Evolutionary conservation across 2,888 invertebrate species (phyloP), one percentile per base, ranked within the genome.

Genomic region (Drosophila anomalata): DNA sequence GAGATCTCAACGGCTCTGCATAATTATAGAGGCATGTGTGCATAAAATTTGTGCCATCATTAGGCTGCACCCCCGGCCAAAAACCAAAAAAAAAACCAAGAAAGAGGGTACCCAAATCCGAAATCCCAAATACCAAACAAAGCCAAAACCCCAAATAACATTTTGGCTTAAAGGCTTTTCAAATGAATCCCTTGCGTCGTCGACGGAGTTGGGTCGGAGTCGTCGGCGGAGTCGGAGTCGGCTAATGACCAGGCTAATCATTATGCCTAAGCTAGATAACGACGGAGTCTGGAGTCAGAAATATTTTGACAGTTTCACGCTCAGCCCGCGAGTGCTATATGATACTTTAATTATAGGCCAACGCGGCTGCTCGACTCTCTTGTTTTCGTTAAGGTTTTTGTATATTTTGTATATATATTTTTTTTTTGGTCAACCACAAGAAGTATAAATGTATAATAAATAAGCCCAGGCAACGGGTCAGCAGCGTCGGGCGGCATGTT

Each of bases 251-350:
- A 87, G 87, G 79, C 87, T 87, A 82, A 82, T 87, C 82, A 84
- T 87, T 78, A 84, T 82, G 85, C 65, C 77, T 50, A 48, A 65
- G 77, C 82, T 87, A 82, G 82, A 82, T 82, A 87, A 78, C 87
- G 86, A 76, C 66, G 77, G 60, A 48, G 52, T 62, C 62, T 65
- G 51, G 72, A 61, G 56, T 51, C 77, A 69, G 76, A 87, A 85
- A 85, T 87, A 79, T 87, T 87, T 84, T 84, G 84, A 84, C 84
- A 84, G 84, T 86, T 82, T 82, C 78, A 80, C 86, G 86, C 86
- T 53, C 78, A 79, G 80, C 73, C 87, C 83, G 79, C 82, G 82
- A 82, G 86, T 87, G 83, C 86, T 87, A 80, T 79, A 80, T 87
- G 86, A 84, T 84, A 87, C 84, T 86, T 87, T 84, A 84, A 87